These are phyloP conservation scores for Boloria selene DNA, from an alignment of 2,888 invertebrate species.

Conservation along the genomic window DNA sequence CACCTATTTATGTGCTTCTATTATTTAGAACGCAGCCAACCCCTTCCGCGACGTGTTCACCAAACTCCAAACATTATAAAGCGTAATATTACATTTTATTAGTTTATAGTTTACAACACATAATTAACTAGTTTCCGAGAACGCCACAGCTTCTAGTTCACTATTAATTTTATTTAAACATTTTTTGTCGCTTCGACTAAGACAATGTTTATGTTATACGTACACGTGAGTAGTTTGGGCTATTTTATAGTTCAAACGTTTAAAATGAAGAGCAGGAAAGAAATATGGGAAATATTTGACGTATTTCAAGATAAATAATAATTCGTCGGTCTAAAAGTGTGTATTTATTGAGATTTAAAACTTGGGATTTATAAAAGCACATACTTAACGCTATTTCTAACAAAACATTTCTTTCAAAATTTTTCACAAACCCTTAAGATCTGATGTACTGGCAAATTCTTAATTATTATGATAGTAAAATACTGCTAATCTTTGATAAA, in stretches of 20 bases:
- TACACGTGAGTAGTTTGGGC: constrained; percentile 23
- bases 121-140: constrained; percentile 74
- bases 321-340: no score
- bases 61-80: constrained; percentile 40
- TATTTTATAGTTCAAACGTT: constrained; percentile 12
- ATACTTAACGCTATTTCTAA: no score
- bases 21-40: constrained; percentile 28
- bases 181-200: constrained; percentile 60
- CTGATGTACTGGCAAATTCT: no score
- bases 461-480: no score
- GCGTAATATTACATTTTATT: constrained; percentile 63
- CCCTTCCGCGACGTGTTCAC: constrained; percentile 36
- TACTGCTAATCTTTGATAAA: no score
- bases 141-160: constrained; percentile 59
- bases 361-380: no score
- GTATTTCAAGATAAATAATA: neutral
- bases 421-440: no score
- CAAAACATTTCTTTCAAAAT: no score
- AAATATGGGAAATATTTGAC: neutral
- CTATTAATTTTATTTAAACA: constrained; percentile 57
- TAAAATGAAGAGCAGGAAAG: constrained; percentile 13
- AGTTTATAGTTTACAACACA: constrained; percentile 59
- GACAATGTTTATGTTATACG: constrained; percentile 36
- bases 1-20: constrained; percentile 2
- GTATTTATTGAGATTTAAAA: no score